phyloP scores from a whole-genome alignment of 2,797 vertebrate genomes.

The Eidolon dupreanum region DNA sequence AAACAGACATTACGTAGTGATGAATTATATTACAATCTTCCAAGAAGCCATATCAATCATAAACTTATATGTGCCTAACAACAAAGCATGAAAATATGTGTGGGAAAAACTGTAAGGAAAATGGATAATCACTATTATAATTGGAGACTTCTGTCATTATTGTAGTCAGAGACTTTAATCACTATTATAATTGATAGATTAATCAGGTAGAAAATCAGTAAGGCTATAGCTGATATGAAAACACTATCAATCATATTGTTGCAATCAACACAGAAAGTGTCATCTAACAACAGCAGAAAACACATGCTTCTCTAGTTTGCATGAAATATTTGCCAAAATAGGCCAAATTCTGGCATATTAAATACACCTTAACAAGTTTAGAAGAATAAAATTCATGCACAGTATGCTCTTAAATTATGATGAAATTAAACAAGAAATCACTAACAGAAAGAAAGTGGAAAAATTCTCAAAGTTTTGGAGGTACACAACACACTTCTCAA shows the following conservation, averaged over 20 bases:
- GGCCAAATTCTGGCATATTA: not conserved
- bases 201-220: not conserved
- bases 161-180: not conserved
- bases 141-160: not conserved
- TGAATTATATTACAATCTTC: not conserved
- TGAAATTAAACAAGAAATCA: not conserved
- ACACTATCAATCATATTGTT: not conserved
- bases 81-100: not conserved
- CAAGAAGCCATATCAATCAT: not conserved
- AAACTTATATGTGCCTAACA: not conserved
- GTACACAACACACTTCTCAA: not conserved
- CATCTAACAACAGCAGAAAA: not conserved
- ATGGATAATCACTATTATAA: not conserved
- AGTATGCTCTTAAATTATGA: not conserved
- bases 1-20: not conserved
- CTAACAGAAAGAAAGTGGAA: not conserved
- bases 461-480: not conserved
- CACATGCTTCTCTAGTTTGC: not conserved
- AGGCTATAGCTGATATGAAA: not conserved
- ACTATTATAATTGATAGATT: not conserved
- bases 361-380: not conserved
- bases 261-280: not conserved
- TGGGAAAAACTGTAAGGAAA: not conserved
- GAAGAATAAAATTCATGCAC: not conserved
- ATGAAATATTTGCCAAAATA: not conserved